Percentiles rank a stretch among this genome's conserved stretches.
These are phyloP conservation scores for Poecilia latipinna DNA, from an alignment of 2,113 vertebrate species.

Conservation along the genomic window DNA sequence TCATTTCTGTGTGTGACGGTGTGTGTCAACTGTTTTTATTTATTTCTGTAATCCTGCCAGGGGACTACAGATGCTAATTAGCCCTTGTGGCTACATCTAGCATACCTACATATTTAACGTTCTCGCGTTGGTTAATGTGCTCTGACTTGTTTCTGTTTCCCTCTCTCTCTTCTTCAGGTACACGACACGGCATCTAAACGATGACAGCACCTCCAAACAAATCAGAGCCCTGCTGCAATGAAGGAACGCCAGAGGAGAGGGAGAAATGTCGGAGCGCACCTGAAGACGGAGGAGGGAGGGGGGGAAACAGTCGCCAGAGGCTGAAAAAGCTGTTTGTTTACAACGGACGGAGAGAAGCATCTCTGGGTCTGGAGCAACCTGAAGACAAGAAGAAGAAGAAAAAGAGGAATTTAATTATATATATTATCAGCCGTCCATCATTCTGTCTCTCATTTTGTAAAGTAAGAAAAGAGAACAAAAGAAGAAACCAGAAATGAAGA, in stretches of 20 bases:
- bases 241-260: conserved; percentile 52
- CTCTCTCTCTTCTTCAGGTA: conserved; percentile 77
- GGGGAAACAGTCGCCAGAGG: conserved; percentile 53
- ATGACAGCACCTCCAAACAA: conserved; percentile 95
- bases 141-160: neutral
- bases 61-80: too few species aligned
- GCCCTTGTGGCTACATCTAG: too few species aligned
- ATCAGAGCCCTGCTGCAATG: conserved; percentile 92
- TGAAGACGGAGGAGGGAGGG: conserved; percentile 44
- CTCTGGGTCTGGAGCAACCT: conserved; percentile 65
- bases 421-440: conserved; percentile 84
- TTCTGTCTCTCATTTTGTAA: conserved; percentile 87
- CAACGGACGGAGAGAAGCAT: conserved; percentile 76
- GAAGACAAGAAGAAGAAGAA: conserved; percentile 48
- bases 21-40: too few species aligned
- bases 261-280: conserved; percentile 42
- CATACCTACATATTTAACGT: too few species aligned
- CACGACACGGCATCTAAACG: conserved; percentile 91
- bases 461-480: conserved; percentile 73
- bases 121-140: too few species aligned
- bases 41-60: neutral
- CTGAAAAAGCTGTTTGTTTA: conserved; percentile 73
- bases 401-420: conserved; percentile 80
- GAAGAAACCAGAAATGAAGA: conserved; percentile 72
- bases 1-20: too few species aligned